These are phyloP conservation scores for Nebria salina DNA, from an alignment of 2,888 invertebrate species.

Conservation along the genomic window DNA sequence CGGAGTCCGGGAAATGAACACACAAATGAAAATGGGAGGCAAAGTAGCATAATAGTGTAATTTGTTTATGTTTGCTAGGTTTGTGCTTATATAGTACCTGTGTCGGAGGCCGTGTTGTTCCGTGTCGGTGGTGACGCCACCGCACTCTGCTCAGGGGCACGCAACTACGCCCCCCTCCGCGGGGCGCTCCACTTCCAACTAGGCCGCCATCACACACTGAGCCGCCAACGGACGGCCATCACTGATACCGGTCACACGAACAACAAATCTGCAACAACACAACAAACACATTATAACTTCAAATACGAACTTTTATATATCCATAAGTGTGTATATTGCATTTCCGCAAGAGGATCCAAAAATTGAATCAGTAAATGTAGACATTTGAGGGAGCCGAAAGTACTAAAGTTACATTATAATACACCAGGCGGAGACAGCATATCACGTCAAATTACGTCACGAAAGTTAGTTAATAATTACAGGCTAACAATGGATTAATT, in stretches of 20 bases:
- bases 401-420: too few species aligned
- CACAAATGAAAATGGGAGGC: not conserved
- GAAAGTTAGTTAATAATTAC: too few species aligned
- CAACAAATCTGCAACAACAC: conserved; percentile 3
- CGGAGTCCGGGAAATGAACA: not conserved
- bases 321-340: too few species aligned
- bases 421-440: too few species aligned
- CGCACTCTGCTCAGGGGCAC: conserved; percentile 30
- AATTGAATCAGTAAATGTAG: too few species aligned
- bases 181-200: conserved; percentile 26
- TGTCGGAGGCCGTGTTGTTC: conserved; percentile 64
- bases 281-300: not conserved
- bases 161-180: conserved; percentile 30
- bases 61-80: not conserved
- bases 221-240: conserved; percentile 16
- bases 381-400: too few species aligned
- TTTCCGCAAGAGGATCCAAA: too few species aligned
- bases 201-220: conserved; percentile 13
- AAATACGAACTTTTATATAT: not conserved
- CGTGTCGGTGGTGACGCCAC: conserved; percentile 62
- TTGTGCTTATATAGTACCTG: conserved; percentile 56
- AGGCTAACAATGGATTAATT: too few species aligned
- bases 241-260: conserved; percentile 13
- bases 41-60: not conserved
- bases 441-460: too few species aligned